Base-by-base conservation (phyloP, 2,113 vertebrate species). In the Myrmophylax atrothorax region DNA sequence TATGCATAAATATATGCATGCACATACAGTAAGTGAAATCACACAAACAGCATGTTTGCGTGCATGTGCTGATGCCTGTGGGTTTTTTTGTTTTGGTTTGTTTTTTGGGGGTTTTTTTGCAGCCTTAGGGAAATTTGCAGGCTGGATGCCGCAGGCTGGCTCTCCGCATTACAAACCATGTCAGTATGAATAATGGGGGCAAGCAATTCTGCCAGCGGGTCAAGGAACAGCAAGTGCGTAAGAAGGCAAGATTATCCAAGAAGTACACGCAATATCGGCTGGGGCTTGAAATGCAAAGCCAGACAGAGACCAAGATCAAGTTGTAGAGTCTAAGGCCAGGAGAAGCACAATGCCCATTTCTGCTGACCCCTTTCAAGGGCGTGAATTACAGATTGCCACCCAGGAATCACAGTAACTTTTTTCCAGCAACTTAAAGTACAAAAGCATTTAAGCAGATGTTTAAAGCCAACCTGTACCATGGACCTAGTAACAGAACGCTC, bases 111-210 rank as follows among this genome's bases (percentile, higher is more conserved):
- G 14, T 35, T 19, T 38, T 77, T 18, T 20, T 62, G 62, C 75
- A 94, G 82, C 85, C 87, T 62, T n/a, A 29, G 91, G 91, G 87
- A 83, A 49, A 47, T 81, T 18, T 86, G 78, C 74, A 88, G 96
- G 91, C 89, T 90, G 85, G 93, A 72, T 94, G 84, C 95, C 7
- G 25, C 92, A 95, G 92, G 95, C 91, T 96, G 93, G 95, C 95
- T 96, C 93, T 44, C 76, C 8, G 35, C 53, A 9, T 79, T 91
- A 67, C 3, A 1, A 75, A 94, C 88, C 1, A 1, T 81, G 97
- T 97, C 97, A 97, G 90, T 33, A 96, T 97, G 97, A 97, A 94
- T 97, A 97, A 97, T 96, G 95, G 96, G 89, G 86, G 93, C 90
- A 62, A 62, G 91, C 5, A 1, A 93, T 81, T 55, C 86, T 97